Conservation (phyloP, 1,140 invertebrate genomes). For the Lineus longissimus region DNA sequence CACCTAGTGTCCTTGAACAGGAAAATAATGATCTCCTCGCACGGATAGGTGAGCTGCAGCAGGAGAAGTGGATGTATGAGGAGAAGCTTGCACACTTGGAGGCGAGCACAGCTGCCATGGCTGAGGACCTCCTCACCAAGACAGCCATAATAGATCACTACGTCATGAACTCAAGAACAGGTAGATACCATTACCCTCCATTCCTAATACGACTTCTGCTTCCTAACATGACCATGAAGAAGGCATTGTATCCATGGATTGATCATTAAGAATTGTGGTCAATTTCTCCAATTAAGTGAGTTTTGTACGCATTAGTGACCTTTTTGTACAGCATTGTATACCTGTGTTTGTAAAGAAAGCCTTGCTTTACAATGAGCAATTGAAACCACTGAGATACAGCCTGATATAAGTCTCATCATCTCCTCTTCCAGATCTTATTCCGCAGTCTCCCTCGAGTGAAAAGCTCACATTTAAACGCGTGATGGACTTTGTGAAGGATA, state of each 20-base stretch:
- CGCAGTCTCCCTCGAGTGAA: constrained; percentile 29
- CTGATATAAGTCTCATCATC: too few species aligned
- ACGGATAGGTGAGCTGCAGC: constrained; percentile 53
- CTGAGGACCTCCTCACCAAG: constrained; percentile 58
- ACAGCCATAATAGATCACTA: constrained; percentile 58
- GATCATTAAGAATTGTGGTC: too few species aligned
- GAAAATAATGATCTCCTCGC: constrained; percentile 54
- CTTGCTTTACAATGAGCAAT: too few species aligned
- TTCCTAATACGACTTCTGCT: too few species aligned
- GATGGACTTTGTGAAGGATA: constrained; percentile 55
- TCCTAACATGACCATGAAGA: background rate
- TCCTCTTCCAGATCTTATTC: constrained; percentile 5
- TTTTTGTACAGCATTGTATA: too few species aligned
- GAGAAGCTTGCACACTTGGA: constrained; percentile 59
- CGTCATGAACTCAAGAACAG: constrained; percentile 55
- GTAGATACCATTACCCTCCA: constrained; percentile 33
- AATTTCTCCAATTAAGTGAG: too few species aligned
- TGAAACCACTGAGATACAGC: too few species aligned
- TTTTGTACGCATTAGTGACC: too few species aligned
- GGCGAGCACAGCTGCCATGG: constrained; percentile 57
- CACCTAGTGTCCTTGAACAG: constrained; percentile 32
- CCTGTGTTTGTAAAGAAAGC: too few species aligned
- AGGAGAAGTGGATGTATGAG: constrained; percentile 58
- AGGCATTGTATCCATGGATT: too few species aligned
- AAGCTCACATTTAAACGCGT: constrained; percentile 54